phyloP scores from a whole-genome alignment of 2,797 vertebrate species.

The Halcyon chelicuti region DNA sequence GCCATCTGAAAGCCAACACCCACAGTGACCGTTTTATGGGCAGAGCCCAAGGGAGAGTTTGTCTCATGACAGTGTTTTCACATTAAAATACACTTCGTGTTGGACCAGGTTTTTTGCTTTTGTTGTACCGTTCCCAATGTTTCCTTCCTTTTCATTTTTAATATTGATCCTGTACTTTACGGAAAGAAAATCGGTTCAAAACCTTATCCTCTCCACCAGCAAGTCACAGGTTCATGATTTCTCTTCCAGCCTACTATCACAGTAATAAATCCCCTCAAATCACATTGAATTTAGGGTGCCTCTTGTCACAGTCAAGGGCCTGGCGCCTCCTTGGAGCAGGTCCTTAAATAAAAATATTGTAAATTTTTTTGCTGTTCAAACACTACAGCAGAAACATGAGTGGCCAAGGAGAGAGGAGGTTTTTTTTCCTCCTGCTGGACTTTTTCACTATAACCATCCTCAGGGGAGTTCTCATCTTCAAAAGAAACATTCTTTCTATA shows the following conservation, averaged over 20 bases:
- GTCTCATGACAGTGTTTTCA: neutral
- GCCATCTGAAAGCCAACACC: fast-evolving
- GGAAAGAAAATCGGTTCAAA: neutral
- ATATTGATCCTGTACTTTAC: neutral
- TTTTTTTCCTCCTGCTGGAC: neutral
- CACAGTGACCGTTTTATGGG: neutral
- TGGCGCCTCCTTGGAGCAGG: conserved; percentile 11
- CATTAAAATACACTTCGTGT: neutral
- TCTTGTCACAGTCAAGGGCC: neutral
- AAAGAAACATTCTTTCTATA: conserved; percentile 67
- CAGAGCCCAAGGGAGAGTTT: neutral
- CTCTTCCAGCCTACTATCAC: neutral
- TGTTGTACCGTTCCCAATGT: neutral
- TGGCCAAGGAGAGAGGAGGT: neutral
- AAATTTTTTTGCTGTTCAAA: neutral
- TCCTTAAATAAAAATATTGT: conserved; percentile 2
- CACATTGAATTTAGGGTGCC: conserved; percentile 2
- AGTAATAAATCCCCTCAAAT: neutral
- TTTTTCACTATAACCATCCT: conserved; percentile 46
- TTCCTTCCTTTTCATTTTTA: conserved; percentile 20
- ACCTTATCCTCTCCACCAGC: neutral
- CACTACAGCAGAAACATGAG: neutral
- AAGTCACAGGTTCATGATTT: neutral
- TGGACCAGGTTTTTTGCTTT: conserved; percentile 1
- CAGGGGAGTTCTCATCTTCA: conserved; percentile 60